Percentiles rank a stretch among this genome's conserved stretches.
These are phyloP conservation scores for Rhombomys opimus DNA, from an alignment of 2,113 vertebrate species.

Conservation along the genomic window DNA sequence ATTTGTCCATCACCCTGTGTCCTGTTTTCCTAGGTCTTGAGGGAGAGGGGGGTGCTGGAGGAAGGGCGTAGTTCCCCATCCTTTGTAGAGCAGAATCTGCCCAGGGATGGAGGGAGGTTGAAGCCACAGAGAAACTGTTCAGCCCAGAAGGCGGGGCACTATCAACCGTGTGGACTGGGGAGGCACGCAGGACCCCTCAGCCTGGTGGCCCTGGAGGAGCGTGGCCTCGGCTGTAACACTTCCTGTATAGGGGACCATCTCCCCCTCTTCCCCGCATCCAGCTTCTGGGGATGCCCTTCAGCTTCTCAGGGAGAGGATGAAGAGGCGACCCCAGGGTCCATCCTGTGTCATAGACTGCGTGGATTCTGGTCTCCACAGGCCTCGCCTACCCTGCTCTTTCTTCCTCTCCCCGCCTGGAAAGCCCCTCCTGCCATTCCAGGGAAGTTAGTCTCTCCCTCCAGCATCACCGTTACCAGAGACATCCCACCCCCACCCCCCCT, in stretches of 20 bases:
- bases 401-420: not conserved
- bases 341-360: fast-evolving
- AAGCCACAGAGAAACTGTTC: not conserved
- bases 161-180: not conserved
- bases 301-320: not conserved
- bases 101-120: not conserved
- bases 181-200: not conserved
- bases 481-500: not conserved
- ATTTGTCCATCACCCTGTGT: not conserved
- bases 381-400: not conserved
- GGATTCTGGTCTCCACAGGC: not conserved
- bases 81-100: not conserved
- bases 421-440: not conserved
- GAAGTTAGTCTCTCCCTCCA: not conserved
- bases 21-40: not conserved
- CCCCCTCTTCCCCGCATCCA: too few relatives aligned
- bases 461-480: not conserved
- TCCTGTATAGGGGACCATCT: not conserved
- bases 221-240: not conserved
- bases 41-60: not conserved
- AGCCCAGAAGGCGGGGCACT: not conserved
- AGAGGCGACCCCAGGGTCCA: not conserved
- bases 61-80: not conserved
- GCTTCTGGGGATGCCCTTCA: not conserved
- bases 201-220: not conserved